Percentiles rank a stretch among this genome's conserved stretches.
Evolutionary conservation across 1,140 invertebrate genomes (phyloP).

Genomic region (Dinothrombium tinctorium): DNA sequence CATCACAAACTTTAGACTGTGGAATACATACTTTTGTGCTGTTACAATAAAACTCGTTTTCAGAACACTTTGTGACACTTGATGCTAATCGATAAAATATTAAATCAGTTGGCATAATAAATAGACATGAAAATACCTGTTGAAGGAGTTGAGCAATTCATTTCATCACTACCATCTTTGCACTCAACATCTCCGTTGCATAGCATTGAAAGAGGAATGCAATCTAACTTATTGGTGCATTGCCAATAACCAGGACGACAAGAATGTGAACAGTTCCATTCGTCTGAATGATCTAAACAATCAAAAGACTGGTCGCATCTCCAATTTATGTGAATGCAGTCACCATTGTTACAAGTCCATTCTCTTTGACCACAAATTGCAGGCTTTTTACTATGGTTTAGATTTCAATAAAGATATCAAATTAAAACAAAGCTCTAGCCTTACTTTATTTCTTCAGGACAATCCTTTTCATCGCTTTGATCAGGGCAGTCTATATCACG

Average conservation of each 20-base stretch:
- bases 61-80: no score
- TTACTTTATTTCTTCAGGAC: neutral
- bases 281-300: conserved; percentile 18
- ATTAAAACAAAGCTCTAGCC: neutral
- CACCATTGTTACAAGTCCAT: neutral
- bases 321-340: neutral
- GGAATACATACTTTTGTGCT: neutral
- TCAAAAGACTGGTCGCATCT: conserved; percentile 10
- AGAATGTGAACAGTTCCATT: conserved; percentile 14
- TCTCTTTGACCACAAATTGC: neutral
- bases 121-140: no score
- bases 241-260: no score
- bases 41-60: neutral
- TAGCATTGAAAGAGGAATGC: conserved; percentile 26
- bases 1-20: neutral
- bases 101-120: no score
- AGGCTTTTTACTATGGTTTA: neutral
- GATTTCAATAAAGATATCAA: neutral
- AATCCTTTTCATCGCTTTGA: conserved; percentile 12
- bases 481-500: conserved; percentile 18
- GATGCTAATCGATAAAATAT: no score
- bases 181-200: conserved; percentile 1
- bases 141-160: neutral
- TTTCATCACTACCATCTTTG: neutral
- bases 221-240: no score